Evolutionary conservation across 1,140 invertebrate species (phyloP), one percentile per base, ranked within the genome.

Genomic region (Drosophila bocqueti): DNA sequence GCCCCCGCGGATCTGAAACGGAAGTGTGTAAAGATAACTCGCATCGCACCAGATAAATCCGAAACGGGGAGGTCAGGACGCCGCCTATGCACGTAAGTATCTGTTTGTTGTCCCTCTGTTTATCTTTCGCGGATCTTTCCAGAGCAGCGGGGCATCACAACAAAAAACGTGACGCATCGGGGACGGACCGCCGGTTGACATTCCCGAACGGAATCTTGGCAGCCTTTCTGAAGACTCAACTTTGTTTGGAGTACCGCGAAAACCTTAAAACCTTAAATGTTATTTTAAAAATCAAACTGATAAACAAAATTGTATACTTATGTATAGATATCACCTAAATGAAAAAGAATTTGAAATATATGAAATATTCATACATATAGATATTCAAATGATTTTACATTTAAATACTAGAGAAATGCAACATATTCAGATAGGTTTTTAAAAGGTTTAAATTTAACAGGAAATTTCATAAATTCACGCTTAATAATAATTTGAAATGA

Each of bases 1-100:
- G 15, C 47, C n/a, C 46, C 80, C 85, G 57, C 77, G 64, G 63
- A 90, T 76, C 36, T 89, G 85, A 91, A 90, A 90, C 85, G 85
- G 85, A 90, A 90, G 86, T 90, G 58, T 85, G 79, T 90, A 90
- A 91, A 90, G 85, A 90, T 89, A 90, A 67, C 29, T 38, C 26
- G 1, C 50, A 34, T 21, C 29, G 50, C 50, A 3, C 31, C 13
- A 67, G 71, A 75, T 75, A 75, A 63, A 42, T 36, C 31, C 24
- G 15, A 24, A 57, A 40, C 3, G 36, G 34, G 36, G 54, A 57
- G 36, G 36, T 57, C 54, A 40, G 54, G 21, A 24, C 34, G 52
- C 34, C 34, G 54, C 16, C 9, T 18, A 18, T 31, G 29, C 16
- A 31, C 10, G 10, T 52, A 18, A 13, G 10, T 52, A 18, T 10